Percentiles rank a stretch among this genome's conserved stretches.
Evolutionary conservation across 2,888 invertebrate genomes (phyloP).

Genomic region (Teinopalpus imperialis): DNA sequence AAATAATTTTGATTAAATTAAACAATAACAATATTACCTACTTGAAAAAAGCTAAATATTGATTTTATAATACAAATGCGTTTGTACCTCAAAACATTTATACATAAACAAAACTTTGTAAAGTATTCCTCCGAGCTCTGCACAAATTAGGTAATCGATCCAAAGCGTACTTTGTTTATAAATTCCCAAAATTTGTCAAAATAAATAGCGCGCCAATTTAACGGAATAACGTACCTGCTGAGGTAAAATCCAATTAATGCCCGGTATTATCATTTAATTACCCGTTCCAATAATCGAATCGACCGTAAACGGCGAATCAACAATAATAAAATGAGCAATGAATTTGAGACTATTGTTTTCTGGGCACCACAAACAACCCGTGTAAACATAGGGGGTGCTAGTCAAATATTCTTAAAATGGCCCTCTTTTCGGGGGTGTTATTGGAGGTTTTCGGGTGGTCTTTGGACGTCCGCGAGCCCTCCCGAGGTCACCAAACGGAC

Average conservation of each 20-base stretch:
- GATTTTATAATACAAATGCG: too few species aligned
- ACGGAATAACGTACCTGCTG: constrained; percentile 52
- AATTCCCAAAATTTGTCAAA: constrained; percentile 30
- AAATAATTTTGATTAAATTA: too few species aligned
- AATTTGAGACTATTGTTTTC: constrained; percentile 82
- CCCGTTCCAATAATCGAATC: constrained; percentile 79
- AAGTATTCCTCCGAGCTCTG: too few species aligned
- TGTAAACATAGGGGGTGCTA: constrained; percentile 74
- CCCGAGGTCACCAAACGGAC: constrained; percentile 77
- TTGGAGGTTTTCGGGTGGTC: constrained; percentile 51
- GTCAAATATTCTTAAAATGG: constrained; percentile 81
- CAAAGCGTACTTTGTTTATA: constrained; percentile 10
- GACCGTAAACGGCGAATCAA: constrained; percentile 78
- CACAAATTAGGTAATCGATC: constrained; percentile 19
- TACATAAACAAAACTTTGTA: too few species aligned
- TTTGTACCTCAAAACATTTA: too few species aligned
- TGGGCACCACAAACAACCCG: constrained; percentile 79
- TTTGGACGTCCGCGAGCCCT: constrained; percentile 59
- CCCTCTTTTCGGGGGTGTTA: constrained; percentile 55
- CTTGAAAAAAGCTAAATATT: too few species aligned
- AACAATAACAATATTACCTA: too few species aligned
- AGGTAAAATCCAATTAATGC: constrained; percentile 78
- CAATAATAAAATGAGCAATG: constrained; percentile 82
- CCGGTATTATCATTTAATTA: constrained; percentile 81
- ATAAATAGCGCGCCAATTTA: constrained; percentile 50